Conservation (phyloP, 1,140 invertebrate species). For the Acromyrmex heyeri region DNA sequence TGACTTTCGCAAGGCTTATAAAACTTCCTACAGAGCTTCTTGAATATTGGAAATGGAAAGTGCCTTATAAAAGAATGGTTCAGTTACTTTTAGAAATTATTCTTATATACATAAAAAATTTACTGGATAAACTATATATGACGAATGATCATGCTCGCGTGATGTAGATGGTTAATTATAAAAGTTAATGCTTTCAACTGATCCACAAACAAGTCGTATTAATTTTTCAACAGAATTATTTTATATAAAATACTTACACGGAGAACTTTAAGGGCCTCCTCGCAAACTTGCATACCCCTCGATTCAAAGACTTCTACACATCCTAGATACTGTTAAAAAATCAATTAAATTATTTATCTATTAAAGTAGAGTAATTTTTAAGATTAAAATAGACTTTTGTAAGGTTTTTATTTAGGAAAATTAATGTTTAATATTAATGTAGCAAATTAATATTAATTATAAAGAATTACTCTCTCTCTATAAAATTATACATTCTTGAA, state of each 20-base stretch:
- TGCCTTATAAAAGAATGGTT: background rate
- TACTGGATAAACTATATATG: background rate
- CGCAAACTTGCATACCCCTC: constrained; percentile 99
- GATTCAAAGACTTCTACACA: constrained; percentile 99
- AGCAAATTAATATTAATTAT: background rate
- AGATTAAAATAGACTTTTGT: background rate
- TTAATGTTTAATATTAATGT: constrained; percentile 7
- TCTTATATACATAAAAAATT: background rate
- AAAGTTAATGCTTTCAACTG: background rate
- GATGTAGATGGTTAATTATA: background rate
- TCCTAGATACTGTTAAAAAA: constrained; percentile 94
- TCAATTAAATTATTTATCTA: constrained; percentile 35
- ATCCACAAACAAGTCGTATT: background rate
- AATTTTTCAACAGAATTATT: constrained; percentile 14
- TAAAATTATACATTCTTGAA: background rate
- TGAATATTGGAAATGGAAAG: constrained; percentile 3
- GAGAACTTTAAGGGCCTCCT: constrained; percentile 98
- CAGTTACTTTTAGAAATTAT: background rate
- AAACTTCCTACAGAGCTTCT: constrained; percentile 14
- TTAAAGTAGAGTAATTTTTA: background rate
- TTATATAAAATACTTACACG: constrained; percentile 89
- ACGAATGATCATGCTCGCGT: background rate
- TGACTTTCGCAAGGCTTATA: constrained; percentile 21
- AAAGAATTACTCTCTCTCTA: background rate
- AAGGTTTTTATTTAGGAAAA: background rate